Evolutionary conservation across 2,888 invertebrate species (phyloP).

Genomic region (Odontomyia ornata): DNA sequence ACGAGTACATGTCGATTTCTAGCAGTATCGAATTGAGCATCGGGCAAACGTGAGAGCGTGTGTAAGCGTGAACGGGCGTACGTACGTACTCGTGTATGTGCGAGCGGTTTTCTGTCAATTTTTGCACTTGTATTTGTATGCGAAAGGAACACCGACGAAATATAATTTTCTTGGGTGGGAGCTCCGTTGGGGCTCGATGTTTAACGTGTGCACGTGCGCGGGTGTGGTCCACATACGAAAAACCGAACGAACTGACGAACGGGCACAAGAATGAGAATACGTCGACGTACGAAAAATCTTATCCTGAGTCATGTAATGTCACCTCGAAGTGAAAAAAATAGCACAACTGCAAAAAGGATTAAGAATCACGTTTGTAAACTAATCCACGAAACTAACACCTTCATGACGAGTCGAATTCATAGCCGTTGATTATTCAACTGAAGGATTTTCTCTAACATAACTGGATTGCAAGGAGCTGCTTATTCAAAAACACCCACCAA

Average conservation of each 20-base stretch:
- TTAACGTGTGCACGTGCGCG: conserved; percentile 62
- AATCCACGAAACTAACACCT: conserved; percentile 5
- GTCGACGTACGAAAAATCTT: conserved; percentile 20
- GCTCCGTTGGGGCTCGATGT: conserved; percentile 35
- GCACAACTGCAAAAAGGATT: conserved; percentile 8
- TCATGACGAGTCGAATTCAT: too few species aligned
- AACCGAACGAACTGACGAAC: neutral
- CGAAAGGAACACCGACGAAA: conserved; percentile 38
- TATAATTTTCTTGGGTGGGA: conserved; percentile 44
- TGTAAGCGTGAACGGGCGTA: conserved; percentile 17
- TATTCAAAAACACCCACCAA: conserved; percentile 14
- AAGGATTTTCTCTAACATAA: too few species aligned
- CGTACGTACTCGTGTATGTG: conserved; percentile 38
- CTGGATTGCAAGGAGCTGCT: neutral
- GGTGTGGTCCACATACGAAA: conserved; percentile 60
- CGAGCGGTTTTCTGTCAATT: conserved; percentile 39
- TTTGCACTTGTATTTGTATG: conserved; percentile 35
- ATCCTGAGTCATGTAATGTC: conserved; percentile 42
- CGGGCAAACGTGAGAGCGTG: conserved; percentile 23
- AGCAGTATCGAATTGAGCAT: conserved; percentile 33
- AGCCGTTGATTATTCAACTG: too few species aligned
- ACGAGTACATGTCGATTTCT: conserved; percentile 29
- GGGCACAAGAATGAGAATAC: conserved; percentile 16
- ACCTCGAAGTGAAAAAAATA: conserved; percentile 22
- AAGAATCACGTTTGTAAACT: neutral